Evolutionary conservation across 2,888 invertebrate genomes (phyloP), one percentile per base, ranked within the genome.

Genomic region (Idaea dimidiata): DNA sequence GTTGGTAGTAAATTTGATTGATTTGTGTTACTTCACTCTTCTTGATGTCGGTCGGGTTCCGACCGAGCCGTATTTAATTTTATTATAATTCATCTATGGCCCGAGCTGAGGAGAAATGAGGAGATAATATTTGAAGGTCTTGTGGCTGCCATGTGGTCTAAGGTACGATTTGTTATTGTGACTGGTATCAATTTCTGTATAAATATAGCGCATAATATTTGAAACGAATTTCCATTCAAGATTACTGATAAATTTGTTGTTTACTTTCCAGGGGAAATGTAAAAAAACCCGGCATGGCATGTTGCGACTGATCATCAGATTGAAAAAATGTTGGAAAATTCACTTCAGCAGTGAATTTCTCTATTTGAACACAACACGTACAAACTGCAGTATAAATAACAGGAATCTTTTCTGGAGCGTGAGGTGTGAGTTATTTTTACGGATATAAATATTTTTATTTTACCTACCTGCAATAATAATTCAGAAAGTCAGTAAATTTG

Each of bases 1-100:
- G 43, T 43, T 43, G 43, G 43, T 43, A 43, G 43, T 43, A 43
- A 43, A 43, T 43, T 43, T 43, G 43, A 43, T 43, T 43, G 43
- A 43, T 43, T 43, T 43, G 43, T 43, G 43, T 43, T 43, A 10
- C 43, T 43, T 8, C 14, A 10, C 43, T 24, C 24, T 24, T 5
- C 24, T 24, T 24, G 24, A 14, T 3, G 43, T 14, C 7, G 3
- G 8, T 43, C 43, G 43, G 10, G 43, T 3, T 43, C 10, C 43
- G 43, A n/a, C n/a, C n/a, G n/a, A n/a, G n/a, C n/a, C n/a, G n/a
- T n/a, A n/a, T n/a, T n/a, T n/a, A n/a, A n/a, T n/a, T n/a, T n/a
- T n/a, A n/a, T n/a, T n/a, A n/a, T n/a, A n/a, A n/a, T n/a, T n/a
- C n/a, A n/a, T n/a, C n/a, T n/a, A n/a, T n/a, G n/a, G n/a, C n/a